phyloP scores from a whole-genome alignment of 2,888 invertebrate species.

The Sinotaia quadrata region DNA sequence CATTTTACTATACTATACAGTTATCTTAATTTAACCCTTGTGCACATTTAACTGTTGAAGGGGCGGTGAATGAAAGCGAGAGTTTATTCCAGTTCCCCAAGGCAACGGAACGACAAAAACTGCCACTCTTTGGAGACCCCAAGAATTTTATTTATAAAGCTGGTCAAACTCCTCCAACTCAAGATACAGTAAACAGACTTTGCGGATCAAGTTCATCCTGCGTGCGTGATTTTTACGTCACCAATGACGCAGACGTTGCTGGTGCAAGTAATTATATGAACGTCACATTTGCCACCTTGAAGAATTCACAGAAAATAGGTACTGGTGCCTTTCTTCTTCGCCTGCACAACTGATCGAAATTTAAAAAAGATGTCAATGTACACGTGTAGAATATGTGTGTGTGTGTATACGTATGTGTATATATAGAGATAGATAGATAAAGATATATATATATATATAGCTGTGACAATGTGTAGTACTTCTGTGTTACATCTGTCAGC shows the following conservation, averaged over 20 bases:
- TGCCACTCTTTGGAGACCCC: constrained; percentile 30
- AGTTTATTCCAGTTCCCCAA: constrained; percentile 36
- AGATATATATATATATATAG: too few species aligned
- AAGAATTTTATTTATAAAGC: constrained; percentile 28
- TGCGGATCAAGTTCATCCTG: constrained; percentile 74
- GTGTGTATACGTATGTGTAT: too few species aligned
- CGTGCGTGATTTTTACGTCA: constrained; percentile 89
- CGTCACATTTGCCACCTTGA: constrained; percentile 25
- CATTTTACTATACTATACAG: too few species aligned
- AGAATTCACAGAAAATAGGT: constrained; percentile 36
- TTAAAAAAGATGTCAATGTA: too few species aligned
- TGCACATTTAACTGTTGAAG: too few species aligned
- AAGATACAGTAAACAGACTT: constrained; percentile 1
- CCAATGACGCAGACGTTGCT: constrained; percentile 87
- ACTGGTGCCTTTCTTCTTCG: too few species aligned
- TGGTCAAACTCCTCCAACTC: background rate
- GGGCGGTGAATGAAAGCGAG: constrained; percentile 35
- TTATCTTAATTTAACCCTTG: too few species aligned
- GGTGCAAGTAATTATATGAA: constrained; percentile 83
- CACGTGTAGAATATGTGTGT: too few species aligned
- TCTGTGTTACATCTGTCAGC: too few species aligned
- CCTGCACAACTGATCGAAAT: too few species aligned
- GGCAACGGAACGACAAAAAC: constrained; percentile 21
- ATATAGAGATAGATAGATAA: too few species aligned
- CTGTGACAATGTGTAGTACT: too few species aligned